Base-by-base conservation (phyloP, 2,113 vertebrate genomes). In the Megaceryle torquata region DNA sequence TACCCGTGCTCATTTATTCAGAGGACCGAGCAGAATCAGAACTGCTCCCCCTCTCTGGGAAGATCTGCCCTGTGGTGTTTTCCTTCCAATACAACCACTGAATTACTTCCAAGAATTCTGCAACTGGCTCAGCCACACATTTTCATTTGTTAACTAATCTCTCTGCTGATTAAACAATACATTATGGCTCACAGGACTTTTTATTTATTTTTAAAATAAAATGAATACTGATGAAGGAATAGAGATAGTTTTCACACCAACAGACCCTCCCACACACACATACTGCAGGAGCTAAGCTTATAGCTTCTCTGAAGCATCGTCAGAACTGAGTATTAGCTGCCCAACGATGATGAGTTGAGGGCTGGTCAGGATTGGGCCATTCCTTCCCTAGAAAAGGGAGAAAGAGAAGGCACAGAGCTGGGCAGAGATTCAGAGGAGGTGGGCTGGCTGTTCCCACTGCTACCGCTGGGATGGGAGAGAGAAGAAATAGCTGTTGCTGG, bases 141-240 rank as follows among this genome's bases (percentile, higher is more conserved):
- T 92, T 92, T 59, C 67, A 48, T 77, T 77, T 95, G 68, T 78
- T 75, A 74, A 56, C 31, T 60, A 75, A 22, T 37, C 54, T 78
- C 65, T 69, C n/a, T 82, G 94, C 56, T 94, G 87, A 76, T 79
- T 37, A 87, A 91, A 94, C 63, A 68, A 41, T 44, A 65, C 15
- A 4, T 37, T 26, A 17, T 54, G 39, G n/a, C 56, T 91, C 86
- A 72, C 10, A 10, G 68, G 60, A n/a, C 7, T 44, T 95, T 80
- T 57, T 57, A 46, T 79, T 93, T 88, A 60, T 93, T 86, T 94
- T 76, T 82, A 6, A 86, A 96, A 86, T 64, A 57, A 75, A 91
- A 65, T 51, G 46, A 78, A 54, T 39, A 43, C 71, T 75, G 86
- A 37, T 72, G 89, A 91, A 89, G 76, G 91, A 94, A 59, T 26